phyloP scores from a whole-genome alignment of 2,888 invertebrate genomes.

The Oscheius sp. region DNA sequence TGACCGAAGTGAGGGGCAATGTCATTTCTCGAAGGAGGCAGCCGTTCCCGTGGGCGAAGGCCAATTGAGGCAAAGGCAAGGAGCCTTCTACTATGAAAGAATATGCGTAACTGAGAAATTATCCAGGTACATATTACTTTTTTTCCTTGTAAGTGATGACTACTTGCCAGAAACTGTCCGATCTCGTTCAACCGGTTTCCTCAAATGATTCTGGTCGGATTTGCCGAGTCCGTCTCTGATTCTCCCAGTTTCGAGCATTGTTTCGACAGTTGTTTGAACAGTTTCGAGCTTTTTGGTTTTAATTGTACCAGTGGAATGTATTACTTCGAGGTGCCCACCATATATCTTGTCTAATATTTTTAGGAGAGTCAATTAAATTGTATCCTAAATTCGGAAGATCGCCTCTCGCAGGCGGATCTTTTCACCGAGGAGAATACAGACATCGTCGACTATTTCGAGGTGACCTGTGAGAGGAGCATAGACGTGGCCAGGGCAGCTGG shows the following conservation, averaged over 20 bases:
- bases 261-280: conserved; percentile 72
- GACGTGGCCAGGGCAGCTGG: conserved; percentile 22
- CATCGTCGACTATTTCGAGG: conserved; percentile 73
- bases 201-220: conserved; percentile 73
- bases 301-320: conserved; percentile 72
- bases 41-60: conserved; percentile 73
- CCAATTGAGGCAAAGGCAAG: conserved; percentile 65
- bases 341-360: conserved; percentile 20
- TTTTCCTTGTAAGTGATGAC: not conserved
- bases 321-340: conserved; percentile 67
- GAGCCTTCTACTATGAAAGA: conserved; percentile 70
- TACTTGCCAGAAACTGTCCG: conserved; percentile 60
- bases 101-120: conserved; percentile 67
- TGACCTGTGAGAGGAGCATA: conserved; percentile 49
- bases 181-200: conserved; percentile 68
- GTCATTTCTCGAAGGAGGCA: conserved; percentile 59
- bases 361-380: conserved; percentile 71
- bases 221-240: conserved; percentile 72
- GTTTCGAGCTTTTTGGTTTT: conserved; percentile 69
- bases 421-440: conserved; percentile 72
- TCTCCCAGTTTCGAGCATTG: conserved; percentile 71
- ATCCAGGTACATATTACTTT: conserved; percentile 4
- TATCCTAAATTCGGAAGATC: conserved; percentile 71
- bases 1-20: conserved; percentile 55
- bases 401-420: conserved; percentile 64